phyloP scores from a whole-genome alignment of 2,888 invertebrate species.

The Heterodera filipjevi region DNA sequence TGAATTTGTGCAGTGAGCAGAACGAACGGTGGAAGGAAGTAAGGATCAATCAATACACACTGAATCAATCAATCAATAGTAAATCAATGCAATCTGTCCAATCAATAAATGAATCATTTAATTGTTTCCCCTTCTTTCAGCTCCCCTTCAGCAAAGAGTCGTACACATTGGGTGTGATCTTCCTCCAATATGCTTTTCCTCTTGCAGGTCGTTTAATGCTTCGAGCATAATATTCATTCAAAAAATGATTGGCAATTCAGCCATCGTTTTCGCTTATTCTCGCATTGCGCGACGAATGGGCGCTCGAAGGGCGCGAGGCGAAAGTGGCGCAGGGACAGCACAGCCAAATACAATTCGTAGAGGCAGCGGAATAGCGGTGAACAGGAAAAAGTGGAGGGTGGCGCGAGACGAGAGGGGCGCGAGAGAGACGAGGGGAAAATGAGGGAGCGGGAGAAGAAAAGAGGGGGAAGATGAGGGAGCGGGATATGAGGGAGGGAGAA shows the following conservation, averaged over 20 bases:
- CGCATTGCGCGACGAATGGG: conserved; percentile 62
- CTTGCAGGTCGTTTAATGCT: conserved; percentile 34
- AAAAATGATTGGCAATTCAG: conserved; percentile 19
- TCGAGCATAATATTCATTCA: background rate
- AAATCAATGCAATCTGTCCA: background rate
- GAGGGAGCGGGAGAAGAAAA: too few relatives aligned
- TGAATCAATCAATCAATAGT: background rate
- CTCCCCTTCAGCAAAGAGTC: conserved; percentile 53
- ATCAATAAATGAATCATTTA: background rate
- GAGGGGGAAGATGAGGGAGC: too few relatives aligned
- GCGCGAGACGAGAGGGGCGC: background rate
- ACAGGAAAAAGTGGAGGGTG: background rate
- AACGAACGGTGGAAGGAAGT: conserved; percentile 63
- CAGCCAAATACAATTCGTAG: background rate
- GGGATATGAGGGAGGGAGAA: too few relatives aligned
- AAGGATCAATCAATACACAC: background rate
- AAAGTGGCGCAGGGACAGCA: conserved; percentile 34
- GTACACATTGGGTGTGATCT: conserved; percentile 58
- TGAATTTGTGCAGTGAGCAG: conserved; percentile 62
- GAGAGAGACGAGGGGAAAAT: background rate
- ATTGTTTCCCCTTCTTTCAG: background rate
- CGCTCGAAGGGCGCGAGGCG: conserved; percentile 44
- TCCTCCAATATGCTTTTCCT: conserved; percentile 62
- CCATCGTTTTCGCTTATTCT: conserved; percentile 62
- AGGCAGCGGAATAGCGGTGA: background rate